phyloP scores from a whole-genome alignment of 2,888 invertebrate species.

The Acanthosepion lycidas region DNA sequence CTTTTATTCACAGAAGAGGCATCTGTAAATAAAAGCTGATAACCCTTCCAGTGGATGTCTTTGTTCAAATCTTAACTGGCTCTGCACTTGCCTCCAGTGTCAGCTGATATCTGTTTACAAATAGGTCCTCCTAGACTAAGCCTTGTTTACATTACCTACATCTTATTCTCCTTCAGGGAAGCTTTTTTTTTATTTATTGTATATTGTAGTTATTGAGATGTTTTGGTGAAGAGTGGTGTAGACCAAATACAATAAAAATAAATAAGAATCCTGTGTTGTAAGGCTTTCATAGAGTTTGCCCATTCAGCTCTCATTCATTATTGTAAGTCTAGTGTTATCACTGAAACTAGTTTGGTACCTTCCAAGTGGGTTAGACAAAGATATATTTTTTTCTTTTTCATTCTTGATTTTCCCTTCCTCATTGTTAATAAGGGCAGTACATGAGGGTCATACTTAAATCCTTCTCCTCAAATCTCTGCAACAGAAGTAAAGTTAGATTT shows the following conservation, averaged over 20 bases:
- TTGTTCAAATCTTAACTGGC: constrained; percentile 33
- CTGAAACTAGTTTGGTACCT: neutral
- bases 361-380: neutral
- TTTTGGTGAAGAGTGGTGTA: neutral
- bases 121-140: constrained; percentile 33
- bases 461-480: neutral
- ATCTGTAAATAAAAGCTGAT: constrained; percentile 22
- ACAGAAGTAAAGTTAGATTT: neutral
- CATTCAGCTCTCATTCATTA: neutral
- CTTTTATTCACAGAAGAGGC: constrained; percentile 33
- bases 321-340: neutral
- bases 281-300: neutral
- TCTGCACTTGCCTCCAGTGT: neutral
- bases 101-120: constrained; percentile 33
- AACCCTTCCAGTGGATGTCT: neutral
- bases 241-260: neutral
- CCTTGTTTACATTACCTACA: neutral
- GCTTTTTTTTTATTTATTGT: neutral
- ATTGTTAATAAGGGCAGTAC: neutral
- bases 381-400: neutral
- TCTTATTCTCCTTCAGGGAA: neutral
- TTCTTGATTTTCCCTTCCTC: neutral
- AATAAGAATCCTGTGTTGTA: neutral
- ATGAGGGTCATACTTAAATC: neutral
- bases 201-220: neutral